Evolutionary conservation across 2,888 invertebrate genomes (phyloP), one percentile per base, ranked within the genome.

Genomic region (Operophtera brumata): DNA sequence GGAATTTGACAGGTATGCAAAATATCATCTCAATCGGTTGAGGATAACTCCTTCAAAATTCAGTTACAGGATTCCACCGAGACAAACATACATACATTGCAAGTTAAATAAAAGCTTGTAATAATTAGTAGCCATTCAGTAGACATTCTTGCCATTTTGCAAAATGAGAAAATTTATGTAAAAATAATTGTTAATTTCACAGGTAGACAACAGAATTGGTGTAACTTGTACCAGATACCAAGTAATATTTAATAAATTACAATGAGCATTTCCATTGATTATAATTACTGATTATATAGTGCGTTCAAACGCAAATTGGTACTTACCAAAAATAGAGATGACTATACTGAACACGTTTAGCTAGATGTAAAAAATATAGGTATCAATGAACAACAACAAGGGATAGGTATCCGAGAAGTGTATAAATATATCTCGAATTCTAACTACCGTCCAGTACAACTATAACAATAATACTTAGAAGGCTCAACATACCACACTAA

Each of bases 401-500:
- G 86, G 77, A 73, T 82, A 85, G 85, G 85, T 82, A 79, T 80
- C 75, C 87, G 88, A 88, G 86, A 89, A 84, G 80, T 87, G 86
- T 87, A 89, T 88, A 88, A 84, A 80, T 80, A 77, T 86, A 84
- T 87, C 89, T 84, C 89, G 85, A 77, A 81, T 82, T 83, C 85
- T 20, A 84, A 87, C 84, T 71, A 64, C 58, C 69, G 44, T 81
- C 75, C 77, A 84, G 82, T 88, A 88, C 83, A 86, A 86, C 77
- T 83, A 88, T 84, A 90, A 90, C 89, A 89, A 89, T 89, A 88
- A 89, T 89, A 88, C 87, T 87, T 80, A 84, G 85, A 89, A 88
- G 88, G 88, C 88, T 79, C 79, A 81, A 84, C 85, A 80, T 86
- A 85, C 85, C 82, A 84, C 81, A 80, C 72, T 77, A 77, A 82